Conservation (phyloP, 1,140 invertebrate species). For the Meteorus sp. region DNA sequence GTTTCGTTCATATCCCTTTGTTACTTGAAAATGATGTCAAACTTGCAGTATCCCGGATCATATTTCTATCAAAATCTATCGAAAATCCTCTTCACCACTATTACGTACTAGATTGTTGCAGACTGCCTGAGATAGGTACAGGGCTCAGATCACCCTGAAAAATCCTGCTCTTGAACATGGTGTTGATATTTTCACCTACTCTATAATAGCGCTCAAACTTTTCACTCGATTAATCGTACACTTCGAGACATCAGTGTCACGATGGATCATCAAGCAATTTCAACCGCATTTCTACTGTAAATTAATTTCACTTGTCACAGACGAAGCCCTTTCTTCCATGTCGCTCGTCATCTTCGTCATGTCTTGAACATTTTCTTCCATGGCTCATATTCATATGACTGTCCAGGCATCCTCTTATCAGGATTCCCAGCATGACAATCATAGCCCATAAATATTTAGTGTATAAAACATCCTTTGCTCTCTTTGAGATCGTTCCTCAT, state of each 20-base stretch:
- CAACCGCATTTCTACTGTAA: background rate
- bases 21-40: background rate
- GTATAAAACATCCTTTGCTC: background rate
- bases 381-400: background rate
- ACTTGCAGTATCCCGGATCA: background rate
- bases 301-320: background rate
- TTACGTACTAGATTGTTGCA: conserved; percentile 47
- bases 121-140: conserved; percentile 41
- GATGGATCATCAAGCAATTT: background rate
- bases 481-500: too few relatives aligned
- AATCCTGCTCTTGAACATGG: conserved; percentile 52
- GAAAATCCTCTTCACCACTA: too few relatives aligned
- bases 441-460: background rate
- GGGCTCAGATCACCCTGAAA: conserved; percentile 50
- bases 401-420: background rate
- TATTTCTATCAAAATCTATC: too few relatives aligned
- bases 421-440: conserved; percentile 1
- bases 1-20: too few relatives aligned
- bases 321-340: background rate
- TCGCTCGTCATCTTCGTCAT: background rate
- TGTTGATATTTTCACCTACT: conserved; percentile 33
- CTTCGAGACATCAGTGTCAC: background rate
- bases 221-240: conserved; percentile 14
- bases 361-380: background rate
- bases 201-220: background rate